Conservation (phyloP, 2,113 vertebrate species). For the Tautogolabrus adspersus region DNA sequence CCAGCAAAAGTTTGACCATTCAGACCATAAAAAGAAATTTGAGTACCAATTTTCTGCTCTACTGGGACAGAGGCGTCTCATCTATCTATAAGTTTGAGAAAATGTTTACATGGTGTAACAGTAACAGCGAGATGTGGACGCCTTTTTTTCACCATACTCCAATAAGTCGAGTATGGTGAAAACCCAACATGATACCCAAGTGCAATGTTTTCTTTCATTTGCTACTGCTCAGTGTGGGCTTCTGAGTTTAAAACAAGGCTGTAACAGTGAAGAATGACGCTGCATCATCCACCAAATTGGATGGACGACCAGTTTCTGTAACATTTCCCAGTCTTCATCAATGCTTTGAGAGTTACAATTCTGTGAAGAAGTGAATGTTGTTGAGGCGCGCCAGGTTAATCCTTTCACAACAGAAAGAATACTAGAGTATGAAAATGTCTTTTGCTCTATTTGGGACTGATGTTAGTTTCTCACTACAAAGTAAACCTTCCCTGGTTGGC, state of each 20-base stretch:
- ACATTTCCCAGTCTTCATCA: not conserved
- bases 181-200: not conserved
- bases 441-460: not conserved
- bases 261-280: constrained; percentile 11
- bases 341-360: not conserved
- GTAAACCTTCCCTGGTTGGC: constrained; percentile 42
- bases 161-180: constrained; percentile 5
- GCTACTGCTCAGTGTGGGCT: constrained; percentile 30
- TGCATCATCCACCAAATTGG: constrained; percentile 29
- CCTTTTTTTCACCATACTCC: not conserved
- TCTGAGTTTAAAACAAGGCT: no score
- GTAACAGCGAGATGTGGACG: no score
- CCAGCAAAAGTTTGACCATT: constrained; percentile 28
- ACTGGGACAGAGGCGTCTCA: constrained; percentile 27
- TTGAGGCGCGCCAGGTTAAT: not conserved
- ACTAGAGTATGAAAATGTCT: no score
- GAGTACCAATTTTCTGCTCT: not conserved
- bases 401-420: not conserved
- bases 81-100: constrained; percentile 13
- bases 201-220: constrained; percentile 28
- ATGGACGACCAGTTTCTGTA: constrained; percentile 29
- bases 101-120: constrained; percentile 2
- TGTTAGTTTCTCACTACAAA: not conserved
- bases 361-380: not conserved
- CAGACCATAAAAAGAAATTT: constrained; percentile 4